Base-by-base conservation (phyloP, 2,888 invertebrate species). In the Athalia cordata region DNA sequence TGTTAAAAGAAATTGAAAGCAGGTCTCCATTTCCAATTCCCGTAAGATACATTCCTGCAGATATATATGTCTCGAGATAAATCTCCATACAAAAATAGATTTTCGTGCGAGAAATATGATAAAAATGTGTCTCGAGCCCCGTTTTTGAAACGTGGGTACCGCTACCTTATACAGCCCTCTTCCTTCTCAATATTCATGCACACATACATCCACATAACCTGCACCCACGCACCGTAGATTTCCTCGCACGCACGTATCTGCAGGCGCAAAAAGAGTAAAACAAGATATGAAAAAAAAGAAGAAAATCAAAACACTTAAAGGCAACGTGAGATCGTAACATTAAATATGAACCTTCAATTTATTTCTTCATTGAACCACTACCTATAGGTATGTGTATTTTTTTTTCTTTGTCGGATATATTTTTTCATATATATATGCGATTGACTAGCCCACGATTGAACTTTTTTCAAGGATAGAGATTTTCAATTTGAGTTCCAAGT, bases 61-160 rank as follows among this genome's bases (percentile, higher is more conserved):
- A 47, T 5, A 29, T 15, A 64, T 43, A 64, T 11, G n/a, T 13
- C 49, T 47, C 50, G 49, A 75, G 62, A 62, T 75, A 75, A 75
- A 75, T 75, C 62, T 75, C 75, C 75, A 75, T 75, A 29, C 75
- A 64, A 75, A 75, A 75, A 75, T 75, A 64, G 75, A 75, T 75
- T 75, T 62, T 64, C 64, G 62, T 64, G n/a, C 4, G 47, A 29
- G 75, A 72, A 59, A 75, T 75, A 52, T 62, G 49, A 50, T 67
- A 49, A 67, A 50, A 67, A 47, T 66, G 47, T 15, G 62, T 66
- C 4, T 62, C 66, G 66, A 45, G 47, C 29, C 3, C 3, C 7
- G 47, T 66, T 66, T 47, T 66, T 62, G 13, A 62, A 62, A 13
- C 62, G 5, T 5, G 64, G 8, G n/a, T 43, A 43, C 8, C 29